Evolutionary conservation across 2,888 invertebrate genomes (phyloP), one percentile per base, ranked within the genome.

Genomic region (Apotomis betuletana): DNA sequence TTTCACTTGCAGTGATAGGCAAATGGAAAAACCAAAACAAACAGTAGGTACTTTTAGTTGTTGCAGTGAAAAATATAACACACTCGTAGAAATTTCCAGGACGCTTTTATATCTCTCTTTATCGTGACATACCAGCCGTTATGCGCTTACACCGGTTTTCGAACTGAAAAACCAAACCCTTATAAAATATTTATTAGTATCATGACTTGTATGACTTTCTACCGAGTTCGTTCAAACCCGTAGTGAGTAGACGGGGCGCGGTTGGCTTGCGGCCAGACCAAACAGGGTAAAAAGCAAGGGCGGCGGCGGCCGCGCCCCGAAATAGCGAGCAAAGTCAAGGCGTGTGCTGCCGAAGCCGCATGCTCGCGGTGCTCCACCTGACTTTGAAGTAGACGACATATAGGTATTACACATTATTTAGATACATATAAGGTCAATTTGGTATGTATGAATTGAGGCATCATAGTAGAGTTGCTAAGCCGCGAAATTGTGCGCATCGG

Each of bases 261-360:
- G 85, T 89, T 92, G 92, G 92, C 91, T 80, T 74, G 68, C 79
- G 81, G 90, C 92, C 91, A 92, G 90, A 86, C 86, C 87, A 91
- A 92, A 92, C 88, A 91, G 91, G 91, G 92, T 90, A 90, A 91
- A 92, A 92, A 91, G 90, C 84, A 87, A 89, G 90, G 83, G 87
- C 84, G 86, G 81, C 86, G 88, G 78, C 85, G 85, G 85, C 89
- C 89, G 91, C 90, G 87, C 92, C 92, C 85, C 85, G 85, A 92
- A 90, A 92, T 92, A 92, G 91, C 91, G 88, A 85, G 87, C 89
- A 90, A 92, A 91, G 92, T 91, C 91, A 91, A 91, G 92, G 92
- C 90, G 91, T 87, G 88, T 85, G 81, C 81, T 83, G 83, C 79
- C 78, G 78, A 70, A 76, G 76, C 75, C 75, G 79, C 80, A 79